Evolutionary conservation across 2,113 vertebrate genomes (phyloP).

Genomic region (Cygnus buccinator): DNA sequence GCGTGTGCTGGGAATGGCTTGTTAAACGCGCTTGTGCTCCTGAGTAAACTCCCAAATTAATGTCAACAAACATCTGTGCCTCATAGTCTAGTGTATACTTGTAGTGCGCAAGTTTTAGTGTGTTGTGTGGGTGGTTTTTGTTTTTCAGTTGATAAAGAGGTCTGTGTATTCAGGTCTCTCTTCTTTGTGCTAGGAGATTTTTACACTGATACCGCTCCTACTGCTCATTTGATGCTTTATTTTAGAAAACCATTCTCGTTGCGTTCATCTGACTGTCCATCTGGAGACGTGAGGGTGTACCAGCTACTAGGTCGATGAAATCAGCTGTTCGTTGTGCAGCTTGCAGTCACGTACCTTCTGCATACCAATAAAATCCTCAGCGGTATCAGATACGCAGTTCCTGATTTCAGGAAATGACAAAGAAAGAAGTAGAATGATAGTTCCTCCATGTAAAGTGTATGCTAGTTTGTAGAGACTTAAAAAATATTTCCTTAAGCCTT

Average conservation of each 20-base stretch:
- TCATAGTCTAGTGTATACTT: neutral
- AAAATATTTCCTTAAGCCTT: neutral
- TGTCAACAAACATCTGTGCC: neutral
- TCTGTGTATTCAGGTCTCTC: neutral
- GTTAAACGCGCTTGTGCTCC: neutral
- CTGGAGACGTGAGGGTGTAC: neutral
- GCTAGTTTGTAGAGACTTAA: neutral
- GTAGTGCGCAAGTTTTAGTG: neutral
- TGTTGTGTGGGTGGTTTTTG: neutral
- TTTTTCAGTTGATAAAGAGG: neutral
- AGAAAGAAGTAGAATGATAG: neutral
- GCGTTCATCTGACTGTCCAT: neutral
- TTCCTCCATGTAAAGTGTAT: neutral
- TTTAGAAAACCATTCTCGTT: neutral
- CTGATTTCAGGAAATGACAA: neutral
- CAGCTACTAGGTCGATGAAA: neutral
- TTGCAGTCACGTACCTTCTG: neutral
- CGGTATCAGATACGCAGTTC: neutral
- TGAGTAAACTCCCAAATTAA: neutral
- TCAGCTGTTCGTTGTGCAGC: neutral
- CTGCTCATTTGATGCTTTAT: neutral
- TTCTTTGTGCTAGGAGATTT: neutral
- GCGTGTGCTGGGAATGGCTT: neutral
- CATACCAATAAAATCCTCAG: neutral
- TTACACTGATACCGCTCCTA: neutral